Evolutionary conservation across 2,113 vertebrate genomes (phyloP), one percentile per base, ranked within the genome.

Genomic region (Lamprologus ornatipinnis): DNA sequence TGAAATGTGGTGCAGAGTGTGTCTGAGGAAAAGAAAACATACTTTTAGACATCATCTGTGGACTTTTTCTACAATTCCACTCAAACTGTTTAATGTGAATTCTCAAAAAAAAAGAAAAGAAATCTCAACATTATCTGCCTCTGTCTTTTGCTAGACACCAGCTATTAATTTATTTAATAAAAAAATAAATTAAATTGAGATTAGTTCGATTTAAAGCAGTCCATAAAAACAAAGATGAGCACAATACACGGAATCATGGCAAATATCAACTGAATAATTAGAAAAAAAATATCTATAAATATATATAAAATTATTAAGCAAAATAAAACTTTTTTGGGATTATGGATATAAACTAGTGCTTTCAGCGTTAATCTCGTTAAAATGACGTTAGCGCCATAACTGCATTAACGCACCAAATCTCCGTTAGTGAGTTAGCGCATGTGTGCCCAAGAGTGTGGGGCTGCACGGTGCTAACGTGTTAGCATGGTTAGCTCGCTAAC

Each of bases 181-280:
- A 35, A 63, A n/a, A 35, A 19, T 2, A 0, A 17, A 47, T 28
- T 3, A 28, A 75, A 4, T 78, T 49, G 0, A 78, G 15, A 1
- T 28, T 28, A 47, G 68, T 47, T 26, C 4, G 2, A 26, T 47
- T 75, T 28, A 75, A 75, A 75, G 70, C 70, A 49, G 45, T 7
- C 42, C 23, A 49, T 78, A 78, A 78, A 49, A 8, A 49, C 21
- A 75, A 5, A 73, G 13, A 73, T 73, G 5, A 73, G 9, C 68
- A 73, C n/a, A 73, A 45, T 45, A 73, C 2, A 73, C 21, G 17
- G 8, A 73, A 73, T 73, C 37, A 10, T 10, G 21, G 68, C 37
- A 70, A 70, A 70, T 70, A 42, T 28, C 40, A 75, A 75, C 6
- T 31, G 21, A 49, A 49, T 47, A 7, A 75, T 49, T 49, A 26